Base-by-base conservation (phyloP, 2,888 invertebrate genomes). In the Drosophila infuscata region DNA sequence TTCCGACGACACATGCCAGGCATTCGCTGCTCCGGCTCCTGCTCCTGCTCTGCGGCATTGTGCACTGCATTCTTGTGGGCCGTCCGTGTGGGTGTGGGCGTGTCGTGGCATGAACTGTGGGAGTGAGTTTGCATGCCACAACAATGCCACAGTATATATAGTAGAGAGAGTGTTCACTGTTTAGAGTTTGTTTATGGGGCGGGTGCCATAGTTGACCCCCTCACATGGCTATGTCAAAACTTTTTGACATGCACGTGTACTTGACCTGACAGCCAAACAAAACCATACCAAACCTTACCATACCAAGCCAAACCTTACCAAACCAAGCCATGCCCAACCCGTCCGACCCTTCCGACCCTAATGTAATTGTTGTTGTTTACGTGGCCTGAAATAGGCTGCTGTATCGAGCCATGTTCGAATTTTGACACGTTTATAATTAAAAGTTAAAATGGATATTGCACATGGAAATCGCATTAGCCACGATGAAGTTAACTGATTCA, bases 181-280 rank as follows among this genome's bases (percentile, higher is more conserved):
- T 33, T 32, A 41, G 29, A 66, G 57, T 43, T 51, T 53, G 30
- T 12, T 46, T 49, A 53, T 48, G 25, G 38, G 38, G 35, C 17
- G 5, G 53, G 53, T 52, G 51, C 17, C 52, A 29, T 29, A 49
- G 58, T 65, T 79, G 79, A 76, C 82, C 88, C 76, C 80, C 54
- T 53, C 76, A 49, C 61, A 56, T 57, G 74, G 70, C 53, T 60
- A 59, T 81, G 86, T 85, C 83, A 83, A 74, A 88, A 86, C 43
- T 81, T 79, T 83, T 83, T 83, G 88, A 84, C 89, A 83, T 74
- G 81, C 75, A 74, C 81, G 70, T 78, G 88, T 83, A 75, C 83
- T 83, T 83, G 83, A 83, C 83, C 89, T 68, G 85, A 69, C 83
- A 72, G 68, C 73, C 78, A 60, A 54, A 61, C 54, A 29, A 12